Conservation (phyloP, 1,140 invertebrate genomes). For the Scaptomyza pallida region DNA sequence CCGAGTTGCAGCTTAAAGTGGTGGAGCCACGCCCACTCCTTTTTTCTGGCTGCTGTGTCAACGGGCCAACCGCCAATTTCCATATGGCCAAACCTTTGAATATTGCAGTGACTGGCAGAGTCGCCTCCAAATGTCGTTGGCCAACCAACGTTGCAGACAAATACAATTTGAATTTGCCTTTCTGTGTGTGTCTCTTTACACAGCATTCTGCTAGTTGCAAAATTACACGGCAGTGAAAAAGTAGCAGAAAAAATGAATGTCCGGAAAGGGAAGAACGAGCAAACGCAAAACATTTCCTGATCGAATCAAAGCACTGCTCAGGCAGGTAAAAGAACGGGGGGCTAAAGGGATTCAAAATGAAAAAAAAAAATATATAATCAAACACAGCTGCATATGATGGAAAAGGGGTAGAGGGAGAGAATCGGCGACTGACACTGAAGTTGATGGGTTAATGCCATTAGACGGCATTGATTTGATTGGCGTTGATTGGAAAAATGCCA, state of each 20-base stretch:
- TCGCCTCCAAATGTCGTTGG: slow-evolving; percentile 61
- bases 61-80: slow-evolving; percentile 56
- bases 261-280: neutral
- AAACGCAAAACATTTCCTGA: slow-evolving; percentile 69
- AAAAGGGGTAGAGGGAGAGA: neutral
- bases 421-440: slow-evolving; percentile 60
- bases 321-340: slow-evolving; percentile 33
- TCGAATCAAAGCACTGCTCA: slow-evolving; percentile 74
- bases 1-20: slow-evolving; percentile 22
- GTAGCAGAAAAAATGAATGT: neutral
- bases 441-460: slow-evolving; percentile 82
- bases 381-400: slow-evolving; percentile 8
- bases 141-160: slow-evolving; percentile 47
- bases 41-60: neutral
- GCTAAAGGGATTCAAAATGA: slow-evolving; percentile 22
- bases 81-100: slow-evolving; percentile 60
- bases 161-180: slow-evolving; percentile 64
- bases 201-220: slow-evolving; percentile 30
- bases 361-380: slow-evolving; percentile 39
- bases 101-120: slow-evolving; percentile 58
- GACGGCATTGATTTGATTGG: slow-evolving; percentile 81
- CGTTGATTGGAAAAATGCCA: slow-evolving; percentile 79
- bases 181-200: slow-evolving; percentile 5
- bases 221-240: slow-evolving; percentile 56
- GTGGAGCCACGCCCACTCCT: slow-evolving; percentile 17